phyloP scores from a whole-genome alignment of 2,113 vertebrate genomes.

The Aviceda subcristata region DNA sequence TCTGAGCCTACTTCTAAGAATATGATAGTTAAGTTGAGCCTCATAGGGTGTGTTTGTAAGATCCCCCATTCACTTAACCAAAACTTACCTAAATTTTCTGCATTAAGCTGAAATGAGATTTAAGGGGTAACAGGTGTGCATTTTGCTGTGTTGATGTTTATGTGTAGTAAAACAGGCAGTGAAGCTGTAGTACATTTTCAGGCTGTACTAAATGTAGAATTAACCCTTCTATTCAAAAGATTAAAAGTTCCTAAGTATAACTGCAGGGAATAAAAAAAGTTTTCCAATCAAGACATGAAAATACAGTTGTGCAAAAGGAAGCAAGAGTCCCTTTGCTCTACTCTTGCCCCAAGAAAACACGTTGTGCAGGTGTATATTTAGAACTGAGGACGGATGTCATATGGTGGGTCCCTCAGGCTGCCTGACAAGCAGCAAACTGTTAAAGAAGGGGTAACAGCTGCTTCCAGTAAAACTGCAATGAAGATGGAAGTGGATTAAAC shows the following conservation, averaged over 20 bases:
- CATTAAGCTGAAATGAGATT: neutral
- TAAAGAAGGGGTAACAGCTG: conserved; percentile 26
- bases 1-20: neutral
- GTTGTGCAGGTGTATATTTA: neutral
- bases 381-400: conserved; percentile 33
- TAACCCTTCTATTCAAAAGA: neutral
- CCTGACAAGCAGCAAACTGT: neutral
- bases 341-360: conserved; percentile 37
- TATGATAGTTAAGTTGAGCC: neutral
- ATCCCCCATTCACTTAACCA: neutral
- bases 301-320: conserved; percentile 2
- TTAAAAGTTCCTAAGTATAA: neutral
- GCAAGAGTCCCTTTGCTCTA: neutral
- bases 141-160: neutral
- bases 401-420: neutral
- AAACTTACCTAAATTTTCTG: neutral
- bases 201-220: neutral
- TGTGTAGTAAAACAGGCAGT: neutral
- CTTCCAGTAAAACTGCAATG: conserved; percentile 26
- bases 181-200: neutral
- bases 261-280: neutral
- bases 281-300: neutral
- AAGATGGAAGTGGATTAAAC: conserved; percentile 36
- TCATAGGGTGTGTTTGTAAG: neutral
- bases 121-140: neutral